Base-by-base conservation (phyloP, 2,797 vertebrate genomes). In the Betta splendens region DNA sequence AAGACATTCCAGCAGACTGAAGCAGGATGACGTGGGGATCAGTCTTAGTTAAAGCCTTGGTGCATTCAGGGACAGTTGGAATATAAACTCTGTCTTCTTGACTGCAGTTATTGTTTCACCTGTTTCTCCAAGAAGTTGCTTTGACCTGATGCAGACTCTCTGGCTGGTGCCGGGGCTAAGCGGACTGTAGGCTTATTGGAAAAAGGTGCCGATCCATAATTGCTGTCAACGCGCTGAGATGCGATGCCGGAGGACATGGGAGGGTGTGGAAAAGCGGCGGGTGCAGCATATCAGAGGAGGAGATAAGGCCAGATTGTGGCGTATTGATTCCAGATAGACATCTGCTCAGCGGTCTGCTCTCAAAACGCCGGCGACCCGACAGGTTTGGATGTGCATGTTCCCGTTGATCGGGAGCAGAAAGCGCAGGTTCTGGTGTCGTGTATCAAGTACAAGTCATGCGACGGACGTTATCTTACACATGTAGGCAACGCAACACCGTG, bases 271-370 rank as follows among this genome's bases (percentile, higher is more conserved):
- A 77, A 85, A 86, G 83, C 77, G 78, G 63, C 80, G 83, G 81
- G 81, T 75, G 54, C 71, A 78, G 79, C 76, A 69, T 83, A 84
- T 89, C 83, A 87, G 75, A 69, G 65, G 28, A 53, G 48, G 33
- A 83, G 87, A 90, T 89, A 85, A 86, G 78, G 69, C 73, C 83
- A 89, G 88, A 87, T 89, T 79, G 85, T 79, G 74, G 56, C 38
- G 81, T 89, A 89, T 89, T 69, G 88, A 90, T 90, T 88, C 68
- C 73, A 88, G 87, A 89, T 89, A 87, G 77, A 59, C 73, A 89
- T 88, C 87, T 89, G 65, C 79, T 81, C 75, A 76, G 78, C 79
- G 55, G 60, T 72, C 66, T 38, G 71, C 63, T 77, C 71, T 77
- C 39, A 6, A n/a, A 70, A 69, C 38, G 45, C 71, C 9, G 42